Evolutionary conservation across 2,797 vertebrate species (phyloP), one percentile per base, ranked within the genome.

Genomic region (Girardinus metallicus): DNA sequence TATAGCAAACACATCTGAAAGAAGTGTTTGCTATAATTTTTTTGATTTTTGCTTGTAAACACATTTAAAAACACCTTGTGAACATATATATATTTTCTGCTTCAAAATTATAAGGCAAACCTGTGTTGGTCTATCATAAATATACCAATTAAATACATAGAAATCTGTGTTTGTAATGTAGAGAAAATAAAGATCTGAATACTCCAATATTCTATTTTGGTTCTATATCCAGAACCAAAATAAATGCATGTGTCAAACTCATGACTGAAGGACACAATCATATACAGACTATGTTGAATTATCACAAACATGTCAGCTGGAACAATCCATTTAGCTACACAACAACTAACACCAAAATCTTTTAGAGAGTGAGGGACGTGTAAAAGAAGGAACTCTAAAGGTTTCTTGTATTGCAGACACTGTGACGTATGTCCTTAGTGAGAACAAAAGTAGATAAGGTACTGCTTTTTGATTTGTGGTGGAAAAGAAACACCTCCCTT

Each of bases 401-500:
- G 74, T 74, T 73, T 49, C 46, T 76, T 89, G 89, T 82, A 80
- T 91, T 88, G 79, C 55, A 26, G 26, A 51, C 41, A 43, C 85
- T 87, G 78, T 68, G 82, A 85, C 68, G 23, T 21, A 47, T 31
- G 26, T 83, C 79, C 83, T 73, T 21, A 55, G 79, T 81, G 86
- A 88, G 80, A 86, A 74, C 34, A 79, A 82, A 18, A 44, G 46
- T 68, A 73, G 83, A 91, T 91, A 92, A 88, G 84, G 83, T 81
- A 83, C 71, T 73, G 79, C 76, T 79, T 82, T 82, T 81, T 70
- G 74, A 80, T 89, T 83, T 78, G 78, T 31, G 43, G 76, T 82
- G 68, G 43, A 92, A 85, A 71, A 81, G 80, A 92, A 88, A 85
- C 78, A 83, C 86, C 87, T 89, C 85, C 83, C 76, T 39, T 23